phyloP scores from a whole-genome alignment of 2,888 invertebrate genomes.

The Xanthostigma xanthostigma region DNA sequence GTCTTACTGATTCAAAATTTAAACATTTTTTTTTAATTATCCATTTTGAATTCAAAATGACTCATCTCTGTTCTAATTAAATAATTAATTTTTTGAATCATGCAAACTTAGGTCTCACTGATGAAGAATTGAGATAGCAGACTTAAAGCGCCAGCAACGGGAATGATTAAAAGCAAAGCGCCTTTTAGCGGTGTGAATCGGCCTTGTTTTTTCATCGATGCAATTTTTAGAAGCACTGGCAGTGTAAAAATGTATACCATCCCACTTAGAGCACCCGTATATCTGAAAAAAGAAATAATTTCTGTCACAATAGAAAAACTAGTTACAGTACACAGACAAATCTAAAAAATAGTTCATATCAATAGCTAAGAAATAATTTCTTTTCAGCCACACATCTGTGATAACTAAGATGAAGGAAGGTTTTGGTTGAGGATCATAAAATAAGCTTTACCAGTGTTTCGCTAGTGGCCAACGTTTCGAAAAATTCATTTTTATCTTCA shows the following conservation, averaged over 20 bases:
- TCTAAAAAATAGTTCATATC: background rate
- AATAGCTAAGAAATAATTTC: background rate
- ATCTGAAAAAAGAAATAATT: slow-evolving; percentile 36
- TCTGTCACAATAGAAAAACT: background rate
- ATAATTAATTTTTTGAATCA: no score
- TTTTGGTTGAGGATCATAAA: no score
- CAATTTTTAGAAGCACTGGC: slow-evolving; percentile 64
- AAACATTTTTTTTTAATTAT: no score
- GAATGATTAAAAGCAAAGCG: slow-evolving; percentile 46
- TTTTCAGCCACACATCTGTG: no score
- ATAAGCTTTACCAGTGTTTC: no score
- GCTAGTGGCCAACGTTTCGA: no score
- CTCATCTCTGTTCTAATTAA: no score
- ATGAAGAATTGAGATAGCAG: slow-evolving; percentile 71
- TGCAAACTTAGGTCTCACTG: slow-evolving; percentile 14
- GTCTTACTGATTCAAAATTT: no score
- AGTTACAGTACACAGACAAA: no score
- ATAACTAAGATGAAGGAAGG: no score
- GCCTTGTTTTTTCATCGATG: slow-evolving; percentile 45
- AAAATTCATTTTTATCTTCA: no score
- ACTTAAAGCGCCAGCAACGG: slow-evolving; percentile 57
- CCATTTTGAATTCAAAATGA: no score
- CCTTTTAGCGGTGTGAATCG: slow-evolving; percentile 37
- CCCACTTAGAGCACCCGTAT: slow-evolving; percentile 78
- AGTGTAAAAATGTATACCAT: slow-evolving; percentile 75